Evolutionary conservation across 2,113 vertebrate species (phyloP).

Genomic region (Perca schrenkii): DNA sequence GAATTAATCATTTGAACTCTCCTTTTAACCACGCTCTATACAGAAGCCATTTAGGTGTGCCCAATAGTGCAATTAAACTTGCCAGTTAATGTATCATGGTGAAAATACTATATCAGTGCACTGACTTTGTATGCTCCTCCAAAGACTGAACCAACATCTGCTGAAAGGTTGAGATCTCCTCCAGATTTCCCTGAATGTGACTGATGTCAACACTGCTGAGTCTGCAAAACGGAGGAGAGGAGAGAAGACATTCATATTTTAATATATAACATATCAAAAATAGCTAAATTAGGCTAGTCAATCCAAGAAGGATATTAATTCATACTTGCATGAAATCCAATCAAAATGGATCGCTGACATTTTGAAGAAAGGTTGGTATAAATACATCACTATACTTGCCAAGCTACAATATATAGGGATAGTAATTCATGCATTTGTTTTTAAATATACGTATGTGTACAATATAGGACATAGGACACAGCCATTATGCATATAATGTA

Average conservation of each 20-base stretch:
- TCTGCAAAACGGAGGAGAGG: conserved; percentile 73
- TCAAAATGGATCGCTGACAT: not conserved
- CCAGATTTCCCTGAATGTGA: conserved; percentile 94
- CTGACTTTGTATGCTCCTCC: conserved; percentile 95
- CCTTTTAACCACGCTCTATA: not conserved
- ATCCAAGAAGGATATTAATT: too few relatives aligned
- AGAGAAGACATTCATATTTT: not conserved
- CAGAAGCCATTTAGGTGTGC: not conserved
- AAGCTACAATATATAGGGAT: not conserved
- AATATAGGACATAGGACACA: not conserved
- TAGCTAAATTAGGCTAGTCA: too few relatives aligned
- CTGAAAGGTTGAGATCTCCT: conserved; percentile 97
- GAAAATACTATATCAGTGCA: not conserved
- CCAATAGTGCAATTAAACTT: not conserved
- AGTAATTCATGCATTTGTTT: not conserved
- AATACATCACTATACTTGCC: not conserved
- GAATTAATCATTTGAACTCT: not conserved
- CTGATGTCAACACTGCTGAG: conserved; percentile 87
- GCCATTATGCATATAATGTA: not conserved
- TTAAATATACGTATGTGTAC: not conserved
- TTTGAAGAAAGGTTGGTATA: not conserved
- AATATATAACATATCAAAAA: not conserved
- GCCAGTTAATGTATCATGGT: not conserved
- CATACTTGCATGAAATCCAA: too few relatives aligned
- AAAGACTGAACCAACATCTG: conserved; percentile 95